Conservation (phyloP, 2,888 invertebrate species). For the Alentia gelatinosa region DNA sequence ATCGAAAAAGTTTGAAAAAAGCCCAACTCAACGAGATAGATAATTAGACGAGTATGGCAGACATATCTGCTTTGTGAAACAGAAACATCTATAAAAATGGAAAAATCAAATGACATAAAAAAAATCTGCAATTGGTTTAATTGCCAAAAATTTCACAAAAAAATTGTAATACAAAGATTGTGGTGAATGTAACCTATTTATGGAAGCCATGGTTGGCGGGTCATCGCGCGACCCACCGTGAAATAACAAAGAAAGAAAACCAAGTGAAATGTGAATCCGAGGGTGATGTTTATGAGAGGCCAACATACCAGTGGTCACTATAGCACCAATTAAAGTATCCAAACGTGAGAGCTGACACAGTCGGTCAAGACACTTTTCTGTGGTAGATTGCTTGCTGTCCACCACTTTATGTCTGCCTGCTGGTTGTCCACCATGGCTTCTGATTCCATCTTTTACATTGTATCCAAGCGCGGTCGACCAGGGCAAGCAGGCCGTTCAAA, state of each 20-base stretch:
- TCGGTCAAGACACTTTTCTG: neutral
- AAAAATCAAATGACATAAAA: slow-evolving; percentile 36
- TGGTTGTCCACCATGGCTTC: slow-evolving; percentile 37
- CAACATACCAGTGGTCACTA: neutral
- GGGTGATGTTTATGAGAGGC: neutral
- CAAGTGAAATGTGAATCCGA: slow-evolving; percentile 24
- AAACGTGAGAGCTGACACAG: slow-evolving; percentile 48
- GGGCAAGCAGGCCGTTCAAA: neutral
- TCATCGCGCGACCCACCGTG: neutral
- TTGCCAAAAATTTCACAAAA: slow-evolving; percentile 8
- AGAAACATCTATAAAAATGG: slow-evolving; percentile 41
- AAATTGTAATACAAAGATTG: neutral
- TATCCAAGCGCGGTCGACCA: neutral
- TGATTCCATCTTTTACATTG: neutral
- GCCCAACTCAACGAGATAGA: neutral
- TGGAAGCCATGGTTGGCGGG: slow-evolving; percentile 38
- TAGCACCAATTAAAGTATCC: neutral
- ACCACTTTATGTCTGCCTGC: neutral
- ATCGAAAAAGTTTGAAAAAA: slow-evolving; percentile 18
- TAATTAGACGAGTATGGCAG: neutral
- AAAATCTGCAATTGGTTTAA: slow-evolving; percentile 47
- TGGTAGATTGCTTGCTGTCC: too few species aligned
- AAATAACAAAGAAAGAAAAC: neutral
- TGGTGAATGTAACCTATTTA: neutral
- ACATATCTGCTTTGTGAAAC: neutral